Evolutionary conservation across 2,888 invertebrate genomes (phyloP).

Genomic region (Xiphydria camelus): DNA sequence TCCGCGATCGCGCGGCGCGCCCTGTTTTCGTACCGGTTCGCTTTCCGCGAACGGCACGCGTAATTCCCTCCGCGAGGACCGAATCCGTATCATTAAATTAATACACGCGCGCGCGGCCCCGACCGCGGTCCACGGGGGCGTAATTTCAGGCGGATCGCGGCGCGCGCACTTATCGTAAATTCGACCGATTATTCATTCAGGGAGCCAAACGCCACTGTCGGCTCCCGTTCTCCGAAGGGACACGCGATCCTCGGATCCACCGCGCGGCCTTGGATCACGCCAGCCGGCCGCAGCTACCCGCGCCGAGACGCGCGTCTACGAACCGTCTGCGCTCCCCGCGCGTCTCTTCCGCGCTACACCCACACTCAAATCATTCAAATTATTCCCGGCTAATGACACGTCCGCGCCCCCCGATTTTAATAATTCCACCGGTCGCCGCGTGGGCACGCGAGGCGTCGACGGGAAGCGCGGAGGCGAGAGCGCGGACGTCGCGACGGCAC

Average conservation of each 20-base stretch:
- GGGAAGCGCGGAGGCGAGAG: neutral
- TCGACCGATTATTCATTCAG: conserved; percentile 50
- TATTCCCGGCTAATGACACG: conserved; percentile 21
- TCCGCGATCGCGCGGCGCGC: conserved; percentile 33
- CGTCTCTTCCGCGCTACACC: conserved; percentile 12
- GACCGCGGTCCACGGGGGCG: too few relatives aligned
- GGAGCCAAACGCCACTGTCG: conserved; percentile 40
- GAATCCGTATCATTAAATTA: conserved; percentile 46
- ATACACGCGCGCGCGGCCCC: too few relatives aligned
- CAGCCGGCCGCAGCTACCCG: conserved; percentile 27
- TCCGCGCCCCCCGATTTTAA: conserved; percentile 16
- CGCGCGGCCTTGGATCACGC: conserved; percentile 52
- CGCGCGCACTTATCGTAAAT: conserved; percentile 14
- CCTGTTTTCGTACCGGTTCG: neutral
- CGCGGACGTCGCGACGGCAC: too few relatives aligned
- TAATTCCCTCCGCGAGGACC: conserved; percentile 19
- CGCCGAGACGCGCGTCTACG: too few relatives aligned
- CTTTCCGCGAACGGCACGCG: conserved; percentile 7
- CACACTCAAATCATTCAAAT: conserved; percentile 18
- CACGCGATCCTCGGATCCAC: conserved; percentile 46
- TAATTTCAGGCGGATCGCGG: conserved; percentile 32
- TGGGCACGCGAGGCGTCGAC: conserved; percentile 11
- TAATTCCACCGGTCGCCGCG: conserved; percentile 15
- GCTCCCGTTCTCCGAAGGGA: conserved; percentile 47
- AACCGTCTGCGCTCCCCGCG: too few relatives aligned